Percentiles rank a stretch among this genome's conserved stretches.
phyloP scores from a whole-genome alignment of 2,888 invertebrate species.

The Allacma fusca region DNA sequence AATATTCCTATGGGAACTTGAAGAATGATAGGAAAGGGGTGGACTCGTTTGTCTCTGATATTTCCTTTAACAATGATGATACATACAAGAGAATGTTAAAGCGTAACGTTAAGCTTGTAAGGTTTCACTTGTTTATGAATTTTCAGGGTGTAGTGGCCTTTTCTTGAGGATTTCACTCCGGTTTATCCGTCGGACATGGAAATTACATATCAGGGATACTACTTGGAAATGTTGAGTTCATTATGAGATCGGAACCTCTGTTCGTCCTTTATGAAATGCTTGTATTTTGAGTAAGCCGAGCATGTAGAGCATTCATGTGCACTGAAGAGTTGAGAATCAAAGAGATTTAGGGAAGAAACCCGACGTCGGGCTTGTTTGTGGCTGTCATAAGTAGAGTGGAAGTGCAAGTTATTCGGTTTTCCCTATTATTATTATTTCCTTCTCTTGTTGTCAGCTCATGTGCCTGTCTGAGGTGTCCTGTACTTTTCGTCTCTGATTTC shows the following conservation, averaged over 20 bases:
- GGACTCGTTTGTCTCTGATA: too few relatives aligned
- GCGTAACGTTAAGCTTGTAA: too few relatives aligned
- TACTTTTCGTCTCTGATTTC: too few relatives aligned
- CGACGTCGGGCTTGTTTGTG: constrained; percentile 31
- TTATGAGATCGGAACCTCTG: constrained; percentile 1
- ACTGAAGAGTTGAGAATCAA: constrained; percentile 35
- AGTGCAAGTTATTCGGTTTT: constrained; percentile 17
- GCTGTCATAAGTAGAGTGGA: constrained; percentile 22
- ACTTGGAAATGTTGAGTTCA: constrained; percentile 5
- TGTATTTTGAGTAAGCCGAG: constrained; percentile 8
- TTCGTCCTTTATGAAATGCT: background rate
- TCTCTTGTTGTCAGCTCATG: background rate
- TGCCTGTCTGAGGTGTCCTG: background rate
- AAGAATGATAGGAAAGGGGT: too few relatives aligned
- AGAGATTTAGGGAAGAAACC: constrained; percentile 26
- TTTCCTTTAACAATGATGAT: too few relatives aligned
- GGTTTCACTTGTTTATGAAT: too few relatives aligned
- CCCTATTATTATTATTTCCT: constrained; percentile 24
- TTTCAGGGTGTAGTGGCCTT: too few relatives aligned
- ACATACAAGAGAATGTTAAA: too few relatives aligned
- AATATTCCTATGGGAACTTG: too few relatives aligned
- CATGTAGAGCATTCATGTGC: constrained; percentile 20
- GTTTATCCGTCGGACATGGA: too few relatives aligned
- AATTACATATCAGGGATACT: background rate
- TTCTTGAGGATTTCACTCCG: too few relatives aligned